Percentiles rank a stretch among this genome's conserved stretches.
These are phyloP conservation scores for Cataglyphis livida DNA, from an alignment of 2,888 invertebrate genomes.

Conservation along the genomic window DNA sequence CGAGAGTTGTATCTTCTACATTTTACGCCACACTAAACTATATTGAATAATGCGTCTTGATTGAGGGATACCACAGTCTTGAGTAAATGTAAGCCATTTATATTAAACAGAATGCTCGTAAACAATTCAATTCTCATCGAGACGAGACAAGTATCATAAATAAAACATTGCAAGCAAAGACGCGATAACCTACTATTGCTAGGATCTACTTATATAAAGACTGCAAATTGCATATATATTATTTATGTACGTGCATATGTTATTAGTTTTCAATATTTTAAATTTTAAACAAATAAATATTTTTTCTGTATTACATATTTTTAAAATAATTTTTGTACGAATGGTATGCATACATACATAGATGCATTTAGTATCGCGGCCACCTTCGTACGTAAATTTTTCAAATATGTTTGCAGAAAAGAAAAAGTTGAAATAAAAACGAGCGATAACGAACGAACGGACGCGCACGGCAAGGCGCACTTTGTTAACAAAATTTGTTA, in stretches of 20 bases:
- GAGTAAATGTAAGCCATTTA: constrained; percentile 10
- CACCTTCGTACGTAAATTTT: constrained; percentile 49
- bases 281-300: not conserved
- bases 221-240: not conserved
- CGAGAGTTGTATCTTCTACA: constrained; percentile 56
- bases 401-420: constrained; percentile 47
- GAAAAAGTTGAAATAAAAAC: constrained; percentile 56
- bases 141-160: constrained; percentile 43
- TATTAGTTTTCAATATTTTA: not conserved
- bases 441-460: constrained; percentile 54
- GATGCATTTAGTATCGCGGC: constrained; percentile 20
- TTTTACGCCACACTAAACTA: not conserved
- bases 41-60: constrained; percentile 14
- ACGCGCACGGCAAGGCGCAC: constrained; percentile 40
- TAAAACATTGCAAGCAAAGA: constrained; percentile 1
- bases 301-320: not conserved
- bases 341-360: not conserved
- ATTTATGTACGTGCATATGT: not conserved
- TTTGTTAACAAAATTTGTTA: constrained; percentile 75
- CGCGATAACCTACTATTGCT: not conserved
- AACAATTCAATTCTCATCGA: constrained; percentile 37
- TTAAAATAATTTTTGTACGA: constrained; percentile 29
- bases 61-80: not conserved
- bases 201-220: not conserved
- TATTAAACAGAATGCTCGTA: constrained; percentile 6